These are phyloP conservation scores for Pelodiscus sinensis DNA, from an alignment of 2,113 vertebrate genomes.

Conservation along the genomic window DNA sequence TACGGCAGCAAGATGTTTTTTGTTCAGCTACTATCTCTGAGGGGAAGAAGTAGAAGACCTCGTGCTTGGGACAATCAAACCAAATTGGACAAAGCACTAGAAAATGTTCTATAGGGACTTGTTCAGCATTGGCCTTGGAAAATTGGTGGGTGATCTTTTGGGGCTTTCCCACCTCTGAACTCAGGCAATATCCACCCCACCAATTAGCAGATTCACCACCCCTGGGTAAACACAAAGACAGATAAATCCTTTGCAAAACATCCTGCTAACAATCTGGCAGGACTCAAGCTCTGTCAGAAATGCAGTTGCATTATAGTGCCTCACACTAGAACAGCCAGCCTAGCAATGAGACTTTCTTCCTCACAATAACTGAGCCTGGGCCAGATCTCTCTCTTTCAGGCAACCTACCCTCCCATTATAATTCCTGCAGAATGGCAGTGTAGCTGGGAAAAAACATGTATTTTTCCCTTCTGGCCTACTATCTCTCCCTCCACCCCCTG, in stretches of 20 bases:
- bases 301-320: not conserved
- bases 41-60: rapidly evolving
- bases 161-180: not conserved
- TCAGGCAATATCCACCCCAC: not conserved
- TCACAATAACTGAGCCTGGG: not conserved
- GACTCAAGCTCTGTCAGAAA: not conserved
- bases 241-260: not conserved
- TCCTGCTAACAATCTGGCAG: not conserved
- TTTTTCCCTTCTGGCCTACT: not conserved
- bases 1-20: rapidly evolving
- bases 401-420: not conserved
- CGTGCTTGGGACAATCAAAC: not conserved
- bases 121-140: not conserved
- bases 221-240: rapidly evolving
- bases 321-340: not conserved
- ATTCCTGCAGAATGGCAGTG: not conserved
- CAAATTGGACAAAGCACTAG: not conserved
- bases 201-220: rapidly evolving
- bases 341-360: not conserved
- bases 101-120: rapidly evolving
- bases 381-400: not conserved
- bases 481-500: not conserved
- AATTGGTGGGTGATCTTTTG: not conserved
- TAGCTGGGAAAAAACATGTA: not conserved
- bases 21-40: not conserved